Evolutionary conservation across 2,113 vertebrate species (phyloP).

Genomic region (Falco punctatus): DNA sequence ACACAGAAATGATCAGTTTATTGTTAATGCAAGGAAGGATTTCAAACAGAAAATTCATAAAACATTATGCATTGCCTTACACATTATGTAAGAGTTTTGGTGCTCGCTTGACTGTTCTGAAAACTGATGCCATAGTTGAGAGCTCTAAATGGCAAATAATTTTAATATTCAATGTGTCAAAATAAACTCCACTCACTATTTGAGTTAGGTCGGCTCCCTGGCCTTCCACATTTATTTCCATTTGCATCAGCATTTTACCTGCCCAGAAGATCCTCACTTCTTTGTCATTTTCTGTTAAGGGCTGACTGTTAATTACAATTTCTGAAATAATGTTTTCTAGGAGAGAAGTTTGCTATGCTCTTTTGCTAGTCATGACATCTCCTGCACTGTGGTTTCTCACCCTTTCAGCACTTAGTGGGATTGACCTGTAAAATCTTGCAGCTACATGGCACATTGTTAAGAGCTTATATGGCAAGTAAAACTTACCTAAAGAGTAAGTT

Average conservation of each 20-base stretch:
- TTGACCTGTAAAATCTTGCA: background rate
- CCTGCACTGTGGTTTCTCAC: background rate
- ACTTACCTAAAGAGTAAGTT: background rate
- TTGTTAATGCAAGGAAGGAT: background rate
- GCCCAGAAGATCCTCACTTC: background rate
- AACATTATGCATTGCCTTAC: background rate
- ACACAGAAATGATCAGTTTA: background rate
- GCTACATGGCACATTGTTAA: background rate
- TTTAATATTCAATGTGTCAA: background rate
- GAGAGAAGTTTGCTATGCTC: background rate
- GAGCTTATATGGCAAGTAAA: background rate
- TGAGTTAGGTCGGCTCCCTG: background rate
- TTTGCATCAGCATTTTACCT: background rate
- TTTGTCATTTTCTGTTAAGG: background rate
- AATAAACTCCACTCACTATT: background rate
- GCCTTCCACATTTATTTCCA: background rate
- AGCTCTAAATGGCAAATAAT: background rate
- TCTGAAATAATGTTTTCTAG: background rate
- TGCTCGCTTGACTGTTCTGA: background rate
- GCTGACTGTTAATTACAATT: background rate
- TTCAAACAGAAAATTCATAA: background rate
- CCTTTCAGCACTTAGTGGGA: background rate
- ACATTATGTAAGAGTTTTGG: background rate
- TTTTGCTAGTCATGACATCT: background rate
- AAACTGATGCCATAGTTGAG: background rate